Percentiles rank a stretch among this genome's conserved stretches.
These are phyloP conservation scores for Operophtera brumata DNA, from an alignment of 2,888 invertebrate species.

Conservation along the genomic window DNA sequence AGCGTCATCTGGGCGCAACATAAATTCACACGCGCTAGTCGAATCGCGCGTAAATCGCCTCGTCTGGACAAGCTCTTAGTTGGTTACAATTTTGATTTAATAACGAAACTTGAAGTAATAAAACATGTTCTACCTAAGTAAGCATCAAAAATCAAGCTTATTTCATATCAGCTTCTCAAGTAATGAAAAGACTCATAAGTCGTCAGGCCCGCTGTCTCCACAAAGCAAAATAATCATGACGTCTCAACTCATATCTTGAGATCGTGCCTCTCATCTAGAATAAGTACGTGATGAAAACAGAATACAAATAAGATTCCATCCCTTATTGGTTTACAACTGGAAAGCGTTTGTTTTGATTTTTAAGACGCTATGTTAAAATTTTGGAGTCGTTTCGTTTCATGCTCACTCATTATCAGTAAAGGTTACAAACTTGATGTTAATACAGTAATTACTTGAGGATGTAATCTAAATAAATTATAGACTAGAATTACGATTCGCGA, in stretches of 20 bases:
- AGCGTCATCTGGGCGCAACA: too few relatives aligned
- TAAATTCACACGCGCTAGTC: too few relatives aligned
- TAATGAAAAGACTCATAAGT: conserved; percentile 18
- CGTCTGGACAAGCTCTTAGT: too few relatives aligned
- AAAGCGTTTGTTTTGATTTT: conserved; percentile 41
- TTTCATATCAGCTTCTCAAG: conserved; percentile 10
- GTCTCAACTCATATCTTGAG: conserved; percentile 27
- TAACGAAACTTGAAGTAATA: too few relatives aligned
- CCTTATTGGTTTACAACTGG: conserved; percentile 44
- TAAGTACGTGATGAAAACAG: conserved; percentile 49
- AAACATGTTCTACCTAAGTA: neutral
- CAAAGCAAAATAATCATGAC: conserved; percentile 29
- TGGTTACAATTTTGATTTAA: too few relatives aligned
- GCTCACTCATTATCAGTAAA: too few relatives aligned
- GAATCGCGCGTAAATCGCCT: too few relatives aligned
- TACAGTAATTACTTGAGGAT: too few relatives aligned
- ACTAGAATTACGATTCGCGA: too few relatives aligned
- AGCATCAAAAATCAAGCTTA: conserved; percentile 8
- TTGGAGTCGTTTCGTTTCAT: too few relatives aligned
- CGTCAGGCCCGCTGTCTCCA: conserved; percentile 19
- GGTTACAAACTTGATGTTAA: too few relatives aligned
- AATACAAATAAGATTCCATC: conserved; percentile 61
- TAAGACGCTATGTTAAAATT: conserved; percentile 23
- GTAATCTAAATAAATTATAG: too few relatives aligned
- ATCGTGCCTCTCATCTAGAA: conserved; percentile 41